Base-by-base conservation (phyloP, 2,888 invertebrate genomes). In the Caenorhabditis afra region DNA sequence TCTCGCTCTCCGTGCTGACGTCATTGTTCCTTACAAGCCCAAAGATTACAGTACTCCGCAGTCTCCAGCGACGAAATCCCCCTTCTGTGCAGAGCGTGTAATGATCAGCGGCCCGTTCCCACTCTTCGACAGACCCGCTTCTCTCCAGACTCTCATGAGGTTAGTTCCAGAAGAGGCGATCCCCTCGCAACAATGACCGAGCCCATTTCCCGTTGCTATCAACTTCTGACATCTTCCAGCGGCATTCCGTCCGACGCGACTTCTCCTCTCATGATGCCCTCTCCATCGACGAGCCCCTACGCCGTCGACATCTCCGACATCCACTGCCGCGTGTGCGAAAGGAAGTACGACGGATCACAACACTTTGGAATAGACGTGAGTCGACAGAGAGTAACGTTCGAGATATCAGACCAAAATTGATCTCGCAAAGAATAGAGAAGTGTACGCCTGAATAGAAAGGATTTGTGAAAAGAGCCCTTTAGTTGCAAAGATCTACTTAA, bases 311-410 rank as follows among this genome's bases (percentile, higher is more conserved):
- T 47, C 12, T 57, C 64, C 41, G 59, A 67, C 16, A 73, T 73
- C 37, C 73, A 57, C 50, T 79, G 79, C 49, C 64, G 79, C 47
- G 74, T 79, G 39, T 79, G 79, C 57, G 66, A 68, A 8, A 59
- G 79, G 53, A 58, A 47, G 12, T 79, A 79, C 59, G 79, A 79
- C 57, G 79, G 79, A 62, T 79, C 79, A 11, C 79, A 79, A 47
- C 79, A 79, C 47, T 79, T 79, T 61, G 79, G 79, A 53, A 74
- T 74, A 16, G 79, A 79, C 55, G 79, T 79, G 29, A 58, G 74
- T 79, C 29, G n/a, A n/a, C n/a, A n/a, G n/a, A n/a, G n/a, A n/a
- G n/a, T n/a, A n/a, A n/a, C 65, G 49, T 64, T 20, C 41, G 11
- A 64, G 62, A 71, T 64, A 71, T 29, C 29, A 29, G 7, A 29